Evolutionary conservation across 2,888 invertebrate species (phyloP), one percentile per base, ranked within the genome.

Genomic region (Netelia inedita): DNA sequence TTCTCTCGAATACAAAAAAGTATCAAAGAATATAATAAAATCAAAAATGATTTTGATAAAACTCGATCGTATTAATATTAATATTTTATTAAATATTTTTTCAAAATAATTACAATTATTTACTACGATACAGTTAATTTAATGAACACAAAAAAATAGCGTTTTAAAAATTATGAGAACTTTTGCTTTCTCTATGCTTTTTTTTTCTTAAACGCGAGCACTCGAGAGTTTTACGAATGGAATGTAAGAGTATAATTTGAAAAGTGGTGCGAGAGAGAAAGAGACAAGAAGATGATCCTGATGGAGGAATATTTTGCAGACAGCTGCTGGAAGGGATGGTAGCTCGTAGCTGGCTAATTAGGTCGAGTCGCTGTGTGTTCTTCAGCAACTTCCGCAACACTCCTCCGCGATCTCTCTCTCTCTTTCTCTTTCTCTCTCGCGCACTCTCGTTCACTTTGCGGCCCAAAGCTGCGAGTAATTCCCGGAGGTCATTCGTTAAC

Each of bases 401-500:
- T 59, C 68, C 19, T 28, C 8, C 50, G 46, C 53, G 53, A 23
- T 79, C 43, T 46, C 63, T 63, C 11, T 55, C 57, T 46, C 61
- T 46, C 43, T 65, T 68, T 81, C 43, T 66, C 23, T 50, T 53
- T 53, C 41, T 14, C 65, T 59, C 35, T 74, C 73, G 46, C 73
- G 43, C 63, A 28, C 73, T n/a, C 11, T 28, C 14, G 41, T 14
- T 50, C 19, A 9, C 21, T 14, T 11, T 19, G 3, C 59, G 16
- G 50, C 41, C 43, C 82, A 14, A 14, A 46, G 73, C 82, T 79
- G 61, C 10, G 59, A 76, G 75, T 79, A 79, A 83, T 83, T 80
- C 83, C 83, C 83, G 75, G 79, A 83, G 83, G 83, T 83, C 79
- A 83, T 83, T 83, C 79, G 79, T 83, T 83, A 83, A 83, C 83